A percentile compares a stretch with the other conserved stretches of the same genome.
Conservation (phyloP, 2,888 invertebrate species). For the Drosophila antonietae region DNA sequence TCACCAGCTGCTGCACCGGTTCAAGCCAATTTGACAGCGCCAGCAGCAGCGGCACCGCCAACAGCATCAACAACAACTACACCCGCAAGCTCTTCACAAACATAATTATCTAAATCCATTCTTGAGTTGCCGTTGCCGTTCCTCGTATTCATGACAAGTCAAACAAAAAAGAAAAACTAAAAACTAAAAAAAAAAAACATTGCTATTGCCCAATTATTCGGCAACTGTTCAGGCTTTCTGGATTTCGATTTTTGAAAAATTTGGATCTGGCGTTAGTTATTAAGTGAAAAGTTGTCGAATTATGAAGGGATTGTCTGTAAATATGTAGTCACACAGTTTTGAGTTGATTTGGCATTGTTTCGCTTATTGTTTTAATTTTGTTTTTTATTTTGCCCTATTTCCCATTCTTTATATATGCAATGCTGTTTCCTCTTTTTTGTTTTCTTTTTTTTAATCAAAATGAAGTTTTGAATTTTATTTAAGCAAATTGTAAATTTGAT, state of each 20-base stretch:
- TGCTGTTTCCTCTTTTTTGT: constrained; percentile 69
- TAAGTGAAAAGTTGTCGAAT: constrained; percentile 65
- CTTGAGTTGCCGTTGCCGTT: constrained; percentile 31
- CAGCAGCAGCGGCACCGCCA: constrained; percentile 55
- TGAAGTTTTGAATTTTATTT: constrained; percentile 65
- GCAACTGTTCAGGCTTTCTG: constrained; percentile 41
- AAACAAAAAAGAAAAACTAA: constrained; percentile 22
- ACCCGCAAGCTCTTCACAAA: constrained; percentile 61
- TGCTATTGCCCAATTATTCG: constrained; percentile 34
- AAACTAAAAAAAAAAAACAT: constrained; percentile 42
- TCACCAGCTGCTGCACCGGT: constrained; percentile 68
- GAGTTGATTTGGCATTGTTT: constrained; percentile 73
- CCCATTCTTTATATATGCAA: constrained; percentile 46
- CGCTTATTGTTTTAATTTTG: constrained; percentile 56
- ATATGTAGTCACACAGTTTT: constrained; percentile 76
- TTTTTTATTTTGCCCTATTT: constrained; percentile 46
- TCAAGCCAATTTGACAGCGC: constrained; percentile 62
- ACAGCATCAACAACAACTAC: constrained; percentile 63
- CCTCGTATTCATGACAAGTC: constrained; percentile 67
- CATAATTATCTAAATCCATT: constrained; percentile 54
- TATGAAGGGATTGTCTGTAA: constrained; percentile 68
- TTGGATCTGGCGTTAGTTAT: constrained; percentile 52
- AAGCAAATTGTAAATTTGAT: constrained; percentile 78
- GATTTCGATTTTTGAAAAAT: constrained; percentile 43
- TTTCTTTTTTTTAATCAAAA: constrained; percentile 52